Conservation (phyloP, 2,113 vertebrate species). For the Hippocampus mohnikei region DNA sequence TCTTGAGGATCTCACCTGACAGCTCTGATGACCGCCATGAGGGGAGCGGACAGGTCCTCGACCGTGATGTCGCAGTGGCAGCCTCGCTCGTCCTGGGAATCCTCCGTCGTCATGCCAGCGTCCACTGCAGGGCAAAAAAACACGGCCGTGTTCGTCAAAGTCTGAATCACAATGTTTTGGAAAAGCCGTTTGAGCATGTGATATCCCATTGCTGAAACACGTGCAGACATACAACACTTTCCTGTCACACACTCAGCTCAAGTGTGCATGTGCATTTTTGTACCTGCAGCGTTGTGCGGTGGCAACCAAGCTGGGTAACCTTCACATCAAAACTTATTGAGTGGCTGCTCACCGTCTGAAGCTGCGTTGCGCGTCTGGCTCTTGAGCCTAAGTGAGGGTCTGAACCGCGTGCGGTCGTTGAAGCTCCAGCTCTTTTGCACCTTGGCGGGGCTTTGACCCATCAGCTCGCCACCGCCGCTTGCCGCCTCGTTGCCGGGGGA, state of each 20-base stretch:
- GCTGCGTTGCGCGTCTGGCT: constrained; percentile 84
- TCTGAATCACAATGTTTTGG: not conserved
- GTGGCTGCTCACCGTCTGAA: constrained; percentile 78
- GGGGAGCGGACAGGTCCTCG: constrained; percentile 92
- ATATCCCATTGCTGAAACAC: too few species aligned
- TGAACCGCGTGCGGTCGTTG: constrained; percentile 92
- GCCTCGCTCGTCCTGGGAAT: constrained; percentile 88
- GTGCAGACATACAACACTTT: too few species aligned
- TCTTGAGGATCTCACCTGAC: constrained; percentile 80
- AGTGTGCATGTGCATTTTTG: too few species aligned
- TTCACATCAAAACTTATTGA: not conserved
- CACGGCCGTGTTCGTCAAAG: not conserved
- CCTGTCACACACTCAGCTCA: too few species aligned
- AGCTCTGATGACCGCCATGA: constrained; percentile 94
- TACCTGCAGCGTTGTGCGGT: not conserved
- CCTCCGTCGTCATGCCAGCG: constrained; percentile 82
- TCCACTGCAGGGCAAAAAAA: constrained; percentile 79
- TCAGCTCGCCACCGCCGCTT: constrained; percentile 64
- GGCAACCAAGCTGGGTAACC: not conserved
- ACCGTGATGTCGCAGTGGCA: constrained; percentile 94
- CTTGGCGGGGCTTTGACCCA: constrained; percentile 86
- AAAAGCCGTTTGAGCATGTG: too few species aligned
- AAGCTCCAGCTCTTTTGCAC: constrained; percentile 99
- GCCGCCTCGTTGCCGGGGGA: constrained; percentile 85
- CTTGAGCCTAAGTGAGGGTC: constrained; percentile 91